Conservation (phyloP, 2,113 vertebrate genomes). For the Protobothrops mucrosquamatus region DNA sequence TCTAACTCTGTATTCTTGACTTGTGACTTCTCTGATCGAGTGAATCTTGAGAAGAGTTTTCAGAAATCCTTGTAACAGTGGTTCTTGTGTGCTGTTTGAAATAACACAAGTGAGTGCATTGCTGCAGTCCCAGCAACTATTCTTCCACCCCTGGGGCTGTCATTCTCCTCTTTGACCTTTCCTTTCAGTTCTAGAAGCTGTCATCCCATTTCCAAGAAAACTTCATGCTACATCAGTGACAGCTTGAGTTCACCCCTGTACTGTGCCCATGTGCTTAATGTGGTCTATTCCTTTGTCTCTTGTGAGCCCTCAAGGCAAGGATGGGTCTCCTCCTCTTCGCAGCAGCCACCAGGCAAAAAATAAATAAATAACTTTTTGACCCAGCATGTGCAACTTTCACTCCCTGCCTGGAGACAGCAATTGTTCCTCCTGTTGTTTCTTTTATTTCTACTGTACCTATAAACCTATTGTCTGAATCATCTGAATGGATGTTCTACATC, state of each 20-base stretch:
- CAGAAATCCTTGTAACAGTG: not conserved
- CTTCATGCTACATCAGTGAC: not conserved
- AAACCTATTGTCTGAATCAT: not conserved
- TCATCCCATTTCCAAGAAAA: not conserved
- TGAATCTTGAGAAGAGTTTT: not conserved
- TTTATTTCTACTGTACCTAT: not conserved
- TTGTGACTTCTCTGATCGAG: not conserved
- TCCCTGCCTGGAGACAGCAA: not conserved
- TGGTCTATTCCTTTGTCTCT: not conserved
- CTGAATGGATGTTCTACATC: not conserved
- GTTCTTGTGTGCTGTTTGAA: not conserved
- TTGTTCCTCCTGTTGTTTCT: not conserved
- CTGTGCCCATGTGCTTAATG: not conserved
- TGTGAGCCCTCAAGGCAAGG: not conserved
- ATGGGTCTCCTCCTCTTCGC: not conserved
- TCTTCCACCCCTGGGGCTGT: not conserved
- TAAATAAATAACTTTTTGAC: not conserved
- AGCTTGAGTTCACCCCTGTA: not conserved
- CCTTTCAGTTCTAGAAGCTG: not conserved
- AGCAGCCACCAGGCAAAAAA: not conserved
- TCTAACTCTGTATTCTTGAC: not conserved
- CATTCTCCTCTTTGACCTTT: not conserved
- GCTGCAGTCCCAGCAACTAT: not conserved
- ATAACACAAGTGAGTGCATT: not conserved
- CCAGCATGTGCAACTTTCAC: not conserved